These are phyloP conservation scores for Scytalopus superciliaris DNA, from an alignment of 2,113 vertebrate species.

Conservation along the genomic window DNA sequence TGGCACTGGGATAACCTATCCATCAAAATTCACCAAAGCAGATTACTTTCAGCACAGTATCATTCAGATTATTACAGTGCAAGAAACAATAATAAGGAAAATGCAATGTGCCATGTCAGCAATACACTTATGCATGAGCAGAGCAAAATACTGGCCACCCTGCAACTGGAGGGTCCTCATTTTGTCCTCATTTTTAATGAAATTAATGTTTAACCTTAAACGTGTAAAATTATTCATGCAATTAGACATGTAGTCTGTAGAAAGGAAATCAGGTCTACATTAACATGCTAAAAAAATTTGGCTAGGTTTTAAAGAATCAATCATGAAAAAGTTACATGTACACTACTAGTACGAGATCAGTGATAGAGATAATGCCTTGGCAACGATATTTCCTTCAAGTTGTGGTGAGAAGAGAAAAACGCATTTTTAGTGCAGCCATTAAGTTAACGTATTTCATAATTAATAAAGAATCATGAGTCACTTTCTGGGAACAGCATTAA, in stretches of 20 bases:
- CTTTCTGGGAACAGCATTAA: slow-evolving; percentile 32
- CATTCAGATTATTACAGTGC: background rate
- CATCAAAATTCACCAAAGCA: background rate
- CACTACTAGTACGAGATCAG: background rate
- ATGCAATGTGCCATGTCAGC: background rate
- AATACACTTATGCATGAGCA: background rate
- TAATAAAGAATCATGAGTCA: slow-evolving; percentile 27
- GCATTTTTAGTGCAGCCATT: background rate
- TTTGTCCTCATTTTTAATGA: background rate
- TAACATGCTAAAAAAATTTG: background rate
- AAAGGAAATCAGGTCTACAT: background rate
- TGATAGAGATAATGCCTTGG: background rate
- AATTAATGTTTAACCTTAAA: background rate
- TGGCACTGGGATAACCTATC: background rate
- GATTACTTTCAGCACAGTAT: background rate
- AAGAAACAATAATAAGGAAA: background rate
- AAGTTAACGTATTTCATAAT: slow-evolving; percentile 35
- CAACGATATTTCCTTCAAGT: background rate
- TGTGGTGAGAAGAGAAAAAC: background rate
- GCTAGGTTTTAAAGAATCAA: background rate
- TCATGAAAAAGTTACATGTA: background rate
- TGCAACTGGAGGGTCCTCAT: background rate
- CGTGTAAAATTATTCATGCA: background rate
- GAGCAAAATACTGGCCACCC: background rate
- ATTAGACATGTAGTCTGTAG: background rate